Evolutionary conservation across 2,797 vertebrate genomes (phyloP).

Genomic region (Sebastes nivosus): DNA sequence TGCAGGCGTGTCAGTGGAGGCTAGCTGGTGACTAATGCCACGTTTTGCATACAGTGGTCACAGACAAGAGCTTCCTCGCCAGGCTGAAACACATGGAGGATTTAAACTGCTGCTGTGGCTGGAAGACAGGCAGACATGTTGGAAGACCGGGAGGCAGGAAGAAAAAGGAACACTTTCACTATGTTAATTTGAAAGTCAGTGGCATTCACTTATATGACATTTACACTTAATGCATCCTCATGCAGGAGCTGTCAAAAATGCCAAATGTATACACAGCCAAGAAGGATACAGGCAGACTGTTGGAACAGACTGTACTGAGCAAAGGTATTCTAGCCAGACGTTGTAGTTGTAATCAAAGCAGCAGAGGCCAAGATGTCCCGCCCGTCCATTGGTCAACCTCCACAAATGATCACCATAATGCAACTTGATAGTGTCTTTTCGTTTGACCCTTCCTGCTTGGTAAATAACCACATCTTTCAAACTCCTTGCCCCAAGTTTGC

Average conservation of each 20-base stretch:
- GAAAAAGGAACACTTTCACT: conserved; percentile 4
- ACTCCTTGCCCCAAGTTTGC: not conserved
- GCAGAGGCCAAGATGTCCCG: not conserved
- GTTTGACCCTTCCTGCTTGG: not conserved
- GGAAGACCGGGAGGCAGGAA: conserved; percentile 22
- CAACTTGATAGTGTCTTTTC: not conserved
- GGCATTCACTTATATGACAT: conserved; percentile 5
- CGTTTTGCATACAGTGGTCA: conserved; percentile 98
- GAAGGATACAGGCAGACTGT: not conserved
- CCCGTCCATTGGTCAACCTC: accelerated
- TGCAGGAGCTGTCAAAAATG: not conserved
- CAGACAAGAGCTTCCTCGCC: conserved; percentile 87
- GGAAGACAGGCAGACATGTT: conserved; percentile 18
- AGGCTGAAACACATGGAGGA: conserved; percentile 59
- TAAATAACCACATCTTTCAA: not conserved
- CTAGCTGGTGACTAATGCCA: conserved; percentile 98
- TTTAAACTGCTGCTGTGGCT: conserved; percentile 37
- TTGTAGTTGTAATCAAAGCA: not conserved
- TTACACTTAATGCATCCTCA: not conserved
- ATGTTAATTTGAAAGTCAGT: conserved; percentile 20
- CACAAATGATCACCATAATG: not conserved
- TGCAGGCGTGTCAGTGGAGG: conserved; percentile 94
- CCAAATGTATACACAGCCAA: not conserved
- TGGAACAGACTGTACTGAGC: not conserved
- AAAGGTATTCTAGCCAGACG: not conserved